These are phyloP conservation scores for Mamestra configurata DNA, from an alignment of 1,140 invertebrate genomes.

Conservation along the genomic window DNA sequence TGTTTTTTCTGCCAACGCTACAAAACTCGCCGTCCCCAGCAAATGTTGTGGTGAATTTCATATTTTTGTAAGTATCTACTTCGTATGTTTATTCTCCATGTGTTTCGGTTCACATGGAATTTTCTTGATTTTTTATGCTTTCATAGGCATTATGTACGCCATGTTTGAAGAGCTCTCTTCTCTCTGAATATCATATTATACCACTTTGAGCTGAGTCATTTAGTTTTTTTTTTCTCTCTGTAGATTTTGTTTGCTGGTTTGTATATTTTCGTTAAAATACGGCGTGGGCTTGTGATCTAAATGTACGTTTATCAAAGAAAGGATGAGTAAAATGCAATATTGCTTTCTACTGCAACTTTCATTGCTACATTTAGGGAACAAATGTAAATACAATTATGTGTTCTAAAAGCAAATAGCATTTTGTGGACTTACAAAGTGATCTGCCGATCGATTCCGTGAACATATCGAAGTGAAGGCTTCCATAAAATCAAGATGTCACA, in stretches of 20 bases:
- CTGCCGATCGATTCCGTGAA: too few species aligned
- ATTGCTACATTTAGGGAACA: too few species aligned
- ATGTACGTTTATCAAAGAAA: background rate
- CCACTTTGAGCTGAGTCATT: constrained; percentile 68
- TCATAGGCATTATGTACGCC: constrained; percentile 81
- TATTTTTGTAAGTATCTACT: constrained; percentile 88
- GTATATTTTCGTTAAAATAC: constrained; percentile 17
- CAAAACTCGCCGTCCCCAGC: constrained; percentile 74
- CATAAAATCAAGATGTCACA: too few species aligned
- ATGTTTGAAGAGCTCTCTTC: constrained; percentile 72
- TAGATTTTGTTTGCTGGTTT: constrained; percentile 45
- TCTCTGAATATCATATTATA: constrained; percentile 72
- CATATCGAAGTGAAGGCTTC: too few species aligned
- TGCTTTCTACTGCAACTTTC: too few species aligned
- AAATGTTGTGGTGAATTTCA: constrained; percentile 88
- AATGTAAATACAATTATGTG: too few species aligned
- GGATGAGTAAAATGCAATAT: too few species aligned
- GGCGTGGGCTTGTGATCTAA: background rate
- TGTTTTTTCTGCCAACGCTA: constrained; percentile 65
- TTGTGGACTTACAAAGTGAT: background rate
- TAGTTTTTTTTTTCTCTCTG: constrained; percentile 61
- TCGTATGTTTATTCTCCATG: constrained; percentile 87
- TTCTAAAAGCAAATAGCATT: too few species aligned
- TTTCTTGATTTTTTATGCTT: constrained; percentile 87
- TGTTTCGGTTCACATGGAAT: constrained; percentile 87